These are phyloP conservation scores for Borostomias antarcticus DNA, from an alignment of 2,797 vertebrate genomes.

Conservation along the genomic window DNA sequence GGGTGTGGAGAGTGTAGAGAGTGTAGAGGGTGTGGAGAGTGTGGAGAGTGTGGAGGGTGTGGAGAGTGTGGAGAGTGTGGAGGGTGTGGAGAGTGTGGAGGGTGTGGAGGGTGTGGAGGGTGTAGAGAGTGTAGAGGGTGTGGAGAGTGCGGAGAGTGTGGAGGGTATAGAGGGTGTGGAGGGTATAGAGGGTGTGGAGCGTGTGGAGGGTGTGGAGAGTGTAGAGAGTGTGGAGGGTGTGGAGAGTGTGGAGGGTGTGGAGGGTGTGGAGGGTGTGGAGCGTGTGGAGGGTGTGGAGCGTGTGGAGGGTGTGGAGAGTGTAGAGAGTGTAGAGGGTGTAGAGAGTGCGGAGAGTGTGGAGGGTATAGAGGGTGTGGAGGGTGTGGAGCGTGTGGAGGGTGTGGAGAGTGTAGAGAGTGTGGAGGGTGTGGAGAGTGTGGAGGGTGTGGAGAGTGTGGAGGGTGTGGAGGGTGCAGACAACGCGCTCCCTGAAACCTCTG, in stretches of 20 bases:
- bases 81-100: slow-evolving; percentile 14
- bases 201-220: slow-evolving; percentile 19
- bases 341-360: slow-evolving; percentile 5
- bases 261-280: too few species aligned
- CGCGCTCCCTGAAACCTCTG: slow-evolving; percentile 2
- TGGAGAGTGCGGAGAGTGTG: too few species aligned
- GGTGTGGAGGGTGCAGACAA: slow-evolving; percentile 14
- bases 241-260: background rate
- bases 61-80: background rate
- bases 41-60: slow-evolving; percentile 20
- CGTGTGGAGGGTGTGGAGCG: slow-evolving; percentile 19
- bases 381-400: slow-evolving; percentile 11
- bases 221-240: slow-evolving; percentile 20
- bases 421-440: slow-evolving; percentile 6
- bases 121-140: slow-evolving; percentile 8
- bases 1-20: slow-evolving; percentile 15
- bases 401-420: slow-evolving; percentile 12
- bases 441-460: slow-evolving; percentile 14
- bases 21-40: slow-evolving; percentile 19
- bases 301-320: slow-evolving; percentile 12
- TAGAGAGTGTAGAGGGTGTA: slow-evolving; percentile 3
- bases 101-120: slow-evolving; percentile 20
- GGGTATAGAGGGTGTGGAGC: background rate
- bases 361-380: slow-evolving; percentile 16
- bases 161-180: slow-evolving; percentile 27